A percentile compares a stretch with the other conserved stretches of the same genome.
phyloP scores from a whole-genome alignment of 1,140 invertebrate species.

The Acromyrmex echinatior region DNA sequence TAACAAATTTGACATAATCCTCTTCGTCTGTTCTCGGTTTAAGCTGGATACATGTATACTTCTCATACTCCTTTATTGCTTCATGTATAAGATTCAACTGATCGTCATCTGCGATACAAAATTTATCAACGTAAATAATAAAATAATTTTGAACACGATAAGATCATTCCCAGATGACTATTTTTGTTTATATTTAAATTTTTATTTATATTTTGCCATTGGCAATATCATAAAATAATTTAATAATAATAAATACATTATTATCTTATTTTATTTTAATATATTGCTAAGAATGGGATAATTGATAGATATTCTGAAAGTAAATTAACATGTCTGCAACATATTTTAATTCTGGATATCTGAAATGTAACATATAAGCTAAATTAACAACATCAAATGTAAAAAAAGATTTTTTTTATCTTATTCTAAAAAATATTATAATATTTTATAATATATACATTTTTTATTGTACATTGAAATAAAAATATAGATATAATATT shows the following conservation, averaged over 20 bases:
- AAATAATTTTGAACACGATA: background rate
- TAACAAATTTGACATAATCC: constrained; percentile 91
- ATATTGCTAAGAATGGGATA: background rate
- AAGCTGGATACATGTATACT: constrained; percentile 91
- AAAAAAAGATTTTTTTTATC: no score
- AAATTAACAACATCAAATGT: background rate
- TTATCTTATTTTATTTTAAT: background rate
- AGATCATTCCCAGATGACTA: background rate
- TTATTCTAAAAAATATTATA: no score
- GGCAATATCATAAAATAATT: no score
- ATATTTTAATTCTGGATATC: background rate
- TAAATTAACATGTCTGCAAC: background rate
- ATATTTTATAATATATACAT: no score
- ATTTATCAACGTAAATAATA: background rate
- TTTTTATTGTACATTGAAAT: no score
- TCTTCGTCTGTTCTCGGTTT: constrained; percentile 87
- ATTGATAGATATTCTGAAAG: background rate
- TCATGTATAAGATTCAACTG: background rate
- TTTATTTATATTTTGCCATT: no score
- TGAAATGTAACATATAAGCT: background rate
- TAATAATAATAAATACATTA: no score
- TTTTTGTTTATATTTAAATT: background rate
- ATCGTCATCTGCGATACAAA: background rate
- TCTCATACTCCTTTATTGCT: background rate
- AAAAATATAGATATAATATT: no score